Evolutionary conservation across 2,797 vertebrate species (phyloP), one percentile per base, ranked within the genome.

Genomic region (Sorex maritimensis): DNA sequence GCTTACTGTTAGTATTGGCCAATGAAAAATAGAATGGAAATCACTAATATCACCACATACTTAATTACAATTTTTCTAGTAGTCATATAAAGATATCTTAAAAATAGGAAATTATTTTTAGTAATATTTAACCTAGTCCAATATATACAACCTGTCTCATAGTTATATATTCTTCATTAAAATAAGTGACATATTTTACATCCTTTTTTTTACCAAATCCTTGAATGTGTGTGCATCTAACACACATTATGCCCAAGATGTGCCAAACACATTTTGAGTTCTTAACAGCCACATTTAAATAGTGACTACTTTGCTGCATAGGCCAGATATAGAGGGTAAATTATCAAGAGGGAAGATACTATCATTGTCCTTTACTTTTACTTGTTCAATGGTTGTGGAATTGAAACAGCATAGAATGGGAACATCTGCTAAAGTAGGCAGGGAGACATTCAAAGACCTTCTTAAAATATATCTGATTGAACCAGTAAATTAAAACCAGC

Each of bases 401-500:
- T 61, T 79, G 38, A 71, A 95, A 61, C 23, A 30, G 14, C 26
- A 30, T 86, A 83, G 80, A 82, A 92, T 88, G 63, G 83, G 52
- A 91, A 55, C 24, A 78, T 63, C 21, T 91, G 63, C 80, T 9
- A 88, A 87, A 74, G 55, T 89, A 65, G 38, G 69, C 13, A 38
- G 17, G 58, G 88, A 24, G 9, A 69, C 46, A 77, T 74, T 87
- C 21, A 71, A 71, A 69, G 71, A 81, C 78, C 10, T 72, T 52
- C 52, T 61, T 71, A 74, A 46, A 87, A 26, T 81, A 67, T 83
- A 73, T 80, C 69, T 69, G 90, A 90, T 86, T 90, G 63, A 71
- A 28, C 52, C 58, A 78, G 46, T 34, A 81, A 90, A 92, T 94
- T 74, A 78, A 93, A 88, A 74, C 74, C 30, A 87, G 28, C 65